Evolutionary conservation across 2,888 invertebrate species (phyloP), one percentile per base, ranked within the genome.

Genomic region (Limulus polyphemus): DNA sequence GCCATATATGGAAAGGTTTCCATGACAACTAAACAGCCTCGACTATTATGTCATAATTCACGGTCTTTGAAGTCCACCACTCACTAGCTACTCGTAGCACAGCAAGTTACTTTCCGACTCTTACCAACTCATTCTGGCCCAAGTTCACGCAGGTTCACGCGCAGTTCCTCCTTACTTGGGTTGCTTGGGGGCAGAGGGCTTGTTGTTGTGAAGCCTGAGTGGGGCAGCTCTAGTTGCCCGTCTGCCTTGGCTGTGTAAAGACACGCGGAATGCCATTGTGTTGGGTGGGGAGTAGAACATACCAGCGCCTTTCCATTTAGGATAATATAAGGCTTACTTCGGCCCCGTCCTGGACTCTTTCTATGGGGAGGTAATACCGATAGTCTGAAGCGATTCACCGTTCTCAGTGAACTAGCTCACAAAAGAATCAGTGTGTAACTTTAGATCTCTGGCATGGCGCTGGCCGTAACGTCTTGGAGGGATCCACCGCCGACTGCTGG

Each of bases 21-120:
- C 32, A 32, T 32, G 63, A 61, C 63, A 59, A 54, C 61, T 56
- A 48, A 57, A 60, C 62, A 56, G 60, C 62, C 55, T 14, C 51
- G 49, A 54, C 52, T 47, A 32, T 52, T 48, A 61, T 64, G 64
- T 64, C 64, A 64, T 61, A 64, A 61, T 64, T 64, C 64, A 64
- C 32, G 32, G 32, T 32, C 32, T 7, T 32, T 5, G 32, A 32
- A 32, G 32, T 32, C 32, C 32, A 7, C 32, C 32, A 32, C 32
- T 32, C 32, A 7, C 32, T 32, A n/a, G n/a, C n/a, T n/a, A n/a
- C n/a, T n/a, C n/a, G n/a, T n/a, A n/a, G 3, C 32, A 32, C 32
- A 2, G 32, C 3, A 5, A 32, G 32, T 7, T 32, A 32, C 32
- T 32, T 32, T 32, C 32, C 32, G 32, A 32, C 32, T 32, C 32